A percentile compares a stretch with the other conserved stretches of the same genome.
Evolutionary conservation across 1,140 invertebrate genomes (phyloP).

Genomic region (Meloidogyne hapla): DNA sequence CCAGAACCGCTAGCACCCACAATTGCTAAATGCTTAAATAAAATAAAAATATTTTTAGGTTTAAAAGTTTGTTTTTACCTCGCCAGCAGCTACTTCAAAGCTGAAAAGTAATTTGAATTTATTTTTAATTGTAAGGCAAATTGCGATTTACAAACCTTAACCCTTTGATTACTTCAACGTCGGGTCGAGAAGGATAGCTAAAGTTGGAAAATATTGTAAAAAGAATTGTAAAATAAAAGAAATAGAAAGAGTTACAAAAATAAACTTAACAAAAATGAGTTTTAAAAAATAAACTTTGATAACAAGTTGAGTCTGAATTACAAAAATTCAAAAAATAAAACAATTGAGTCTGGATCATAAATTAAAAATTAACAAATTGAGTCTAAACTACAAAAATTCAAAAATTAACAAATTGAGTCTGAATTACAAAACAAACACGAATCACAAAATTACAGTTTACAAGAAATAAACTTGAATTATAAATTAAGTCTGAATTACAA

Average conservation of each 20-base stretch:
- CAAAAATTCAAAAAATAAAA: too few species aligned
- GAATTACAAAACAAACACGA: too few species aligned
- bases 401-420: too few species aligned
- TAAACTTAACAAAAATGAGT: background rate
- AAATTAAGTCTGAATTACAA: too few species aligned
- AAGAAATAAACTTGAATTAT: too few species aligned
- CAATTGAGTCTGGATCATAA: too few species aligned
- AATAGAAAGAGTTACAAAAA: background rate
- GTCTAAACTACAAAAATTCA: too few species aligned
- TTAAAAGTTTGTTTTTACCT: slow-evolving; percentile 20
- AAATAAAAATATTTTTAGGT: background rate
- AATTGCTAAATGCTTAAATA: slow-evolving; percentile 63
- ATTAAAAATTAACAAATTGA: too few species aligned
- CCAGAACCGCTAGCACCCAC: slow-evolving; percentile 68
- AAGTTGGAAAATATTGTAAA: slow-evolving; percentile 46
- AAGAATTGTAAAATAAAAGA: background rate
- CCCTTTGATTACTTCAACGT: slow-evolving; percentile 67
- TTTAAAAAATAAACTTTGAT: too few species aligned
- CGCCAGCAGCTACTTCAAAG: slow-evolving; percentile 48
- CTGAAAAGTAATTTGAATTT: slow-evolving; percentile 22
- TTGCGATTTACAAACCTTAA: background rate
- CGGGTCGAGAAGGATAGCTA: slow-evolving; percentile 66
- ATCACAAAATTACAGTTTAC: too few species aligned
- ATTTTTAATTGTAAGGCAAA: background rate
- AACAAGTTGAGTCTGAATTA: too few species aligned